Base-by-base conservation (phyloP, 1,140 invertebrate species). In the Sitobion miscanthi region DNA sequence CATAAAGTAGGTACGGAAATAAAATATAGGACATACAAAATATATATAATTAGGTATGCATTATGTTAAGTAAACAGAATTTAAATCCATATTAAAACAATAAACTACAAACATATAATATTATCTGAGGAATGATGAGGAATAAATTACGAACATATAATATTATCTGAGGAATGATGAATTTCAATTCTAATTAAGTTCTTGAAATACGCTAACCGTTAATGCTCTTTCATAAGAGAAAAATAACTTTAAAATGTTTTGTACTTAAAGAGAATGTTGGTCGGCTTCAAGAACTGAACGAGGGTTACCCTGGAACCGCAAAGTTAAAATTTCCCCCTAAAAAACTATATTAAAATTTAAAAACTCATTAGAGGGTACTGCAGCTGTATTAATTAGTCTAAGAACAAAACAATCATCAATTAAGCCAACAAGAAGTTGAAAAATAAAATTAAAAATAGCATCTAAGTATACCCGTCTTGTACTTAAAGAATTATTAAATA, bases 301-400 rank as follows among this genome's bases (percentile, higher is more conserved):
- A 69, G 30, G 11, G 21, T 77, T 35, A 77, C 62, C 20, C 30
- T 69, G 30, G 11, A n/a, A 69, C 62, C 62, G 30, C 62, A n/a
- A 77, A 77, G 62, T n/a, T 77, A 77, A 77, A 77, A 35, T n/a
- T n/a, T n/a, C 0, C 57, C 14, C 4, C 4, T 3, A 77, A 77
- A 77, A n/a, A 77, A 77, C 62, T 77, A 77, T 77, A 77, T 77
- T 77, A 77, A 77, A 77, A 77, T 77, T 77, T 77, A 77, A 77
- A 62, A 77, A 77, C 62, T 77, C 62, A 69, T 69, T 69, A 77
- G 62, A 77, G n/a, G 30, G 62, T 17, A n/a, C 62, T 77, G 30
- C 5, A 52, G 17, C 49, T 30, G 30, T 69, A 69, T 69, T 14
- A 69, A 69, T 69, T 30, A 69, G 30, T 0, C 62, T 30, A 30